Conservation (phyloP, 2,797 vertebrate species). For the Tarsius wallacei region DNA sequence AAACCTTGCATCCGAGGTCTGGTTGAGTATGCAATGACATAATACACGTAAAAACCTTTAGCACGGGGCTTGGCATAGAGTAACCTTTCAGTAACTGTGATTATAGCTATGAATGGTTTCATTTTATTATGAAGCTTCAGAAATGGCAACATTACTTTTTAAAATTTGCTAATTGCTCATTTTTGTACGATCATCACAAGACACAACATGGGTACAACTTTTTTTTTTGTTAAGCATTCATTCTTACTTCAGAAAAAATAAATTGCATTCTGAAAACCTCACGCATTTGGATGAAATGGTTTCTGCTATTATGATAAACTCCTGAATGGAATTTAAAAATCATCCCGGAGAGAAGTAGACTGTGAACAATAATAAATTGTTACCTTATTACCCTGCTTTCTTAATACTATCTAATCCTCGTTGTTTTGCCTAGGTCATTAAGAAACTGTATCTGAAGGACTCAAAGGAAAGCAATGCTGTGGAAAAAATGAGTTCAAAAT, state of each 20-base stretch:
- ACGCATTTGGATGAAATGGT: conserved; percentile 73
- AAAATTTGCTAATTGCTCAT: conserved; percentile 16
- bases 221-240: conserved; percentile 20
- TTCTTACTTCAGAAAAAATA: conserved; percentile 56
- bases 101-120: neutral
- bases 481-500: conserved; percentile 64
- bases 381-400: conserved; percentile 68
- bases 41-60: neutral
- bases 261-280: conserved; percentile 69
- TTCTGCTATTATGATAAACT: conserved; percentile 69
- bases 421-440: conserved; percentile 75
- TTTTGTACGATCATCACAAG: neutral
- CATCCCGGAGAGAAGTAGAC: conserved; percentile 45
- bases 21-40: neutral
- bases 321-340: conserved; percentile 73
- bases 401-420: conserved; percentile 77
- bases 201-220: neutral
- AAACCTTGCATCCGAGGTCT: neutral
- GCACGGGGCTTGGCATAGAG: neutral
- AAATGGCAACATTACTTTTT: conserved; percentile 42
- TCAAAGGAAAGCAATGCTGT: conserved; percentile 68
- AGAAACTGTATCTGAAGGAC: conserved; percentile 43
- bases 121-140: conserved; percentile 8
- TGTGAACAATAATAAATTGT: conserved; percentile 75
- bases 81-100: neutral